phyloP scores from a whole-genome alignment of 2,797 vertebrate species.

The Alcedo quadribrachys region DNA sequence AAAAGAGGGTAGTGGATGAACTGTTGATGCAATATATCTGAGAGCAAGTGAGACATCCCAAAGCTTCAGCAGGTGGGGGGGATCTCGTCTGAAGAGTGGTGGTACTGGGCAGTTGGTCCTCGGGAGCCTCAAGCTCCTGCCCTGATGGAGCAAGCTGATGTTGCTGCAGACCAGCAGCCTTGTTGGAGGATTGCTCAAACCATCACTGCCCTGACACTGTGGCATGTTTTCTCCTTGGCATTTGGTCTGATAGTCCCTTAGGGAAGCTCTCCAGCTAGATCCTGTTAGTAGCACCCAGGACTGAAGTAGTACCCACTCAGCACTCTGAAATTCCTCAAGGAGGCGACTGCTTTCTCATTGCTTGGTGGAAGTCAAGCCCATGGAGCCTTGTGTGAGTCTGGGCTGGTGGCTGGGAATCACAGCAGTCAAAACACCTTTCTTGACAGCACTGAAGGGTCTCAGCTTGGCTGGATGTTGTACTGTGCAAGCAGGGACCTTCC shows the following conservation, averaged over 20 bases:
- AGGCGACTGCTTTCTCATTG: fast-evolving
- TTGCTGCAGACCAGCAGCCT: background rate
- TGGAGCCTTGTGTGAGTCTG: background rate
- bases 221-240: background rate
- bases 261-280: background rate
- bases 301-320: background rate
- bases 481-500: background rate
- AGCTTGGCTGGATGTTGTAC: fast-evolving
- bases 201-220: too few relatives aligned
- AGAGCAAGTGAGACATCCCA: background rate
- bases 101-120: background rate
- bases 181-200: background rate
- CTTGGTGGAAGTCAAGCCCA: fast-evolving
- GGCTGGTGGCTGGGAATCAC: background rate
- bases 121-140: background rate
- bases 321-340: background rate
- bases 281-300: background rate
- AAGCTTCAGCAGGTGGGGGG: background rate
- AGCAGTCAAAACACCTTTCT: fast-evolving
- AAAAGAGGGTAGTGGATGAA: background rate
- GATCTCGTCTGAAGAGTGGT: fast-evolving
- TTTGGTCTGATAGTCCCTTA: fast-evolving
- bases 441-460: background rate
- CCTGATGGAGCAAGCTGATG: background rate
- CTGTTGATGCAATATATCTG: background rate